Base-by-base conservation (phyloP, 2,113 vertebrate species). In the Phaethornis superciliosus region DNA sequence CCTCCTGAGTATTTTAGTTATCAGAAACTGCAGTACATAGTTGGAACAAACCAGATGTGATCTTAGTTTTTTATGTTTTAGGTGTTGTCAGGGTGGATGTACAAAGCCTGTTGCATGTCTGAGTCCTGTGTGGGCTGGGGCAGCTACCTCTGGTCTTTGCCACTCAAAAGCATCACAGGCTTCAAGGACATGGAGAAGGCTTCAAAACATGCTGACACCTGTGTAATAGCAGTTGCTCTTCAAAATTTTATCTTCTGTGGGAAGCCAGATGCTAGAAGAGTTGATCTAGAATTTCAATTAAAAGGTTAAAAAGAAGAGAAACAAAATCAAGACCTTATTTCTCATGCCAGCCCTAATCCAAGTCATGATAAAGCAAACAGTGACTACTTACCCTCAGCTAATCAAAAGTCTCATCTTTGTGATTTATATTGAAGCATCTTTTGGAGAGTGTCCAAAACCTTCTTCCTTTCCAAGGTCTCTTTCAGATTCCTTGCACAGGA, bases 401-500 rank as follows among this genome's bases (percentile, higher is more conserved):
- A 93, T 78, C 64, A 75, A 55, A 68, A 59, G 72, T 15, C 42
- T 92, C 51, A 42, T 82, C 71, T 46, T 59, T 70, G 68, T 70
- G 90, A 82, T 47, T 92, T 33, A 21, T 52, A 47, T 63, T 67
- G 55, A 83, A 83, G 33, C 67, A 26, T 59, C 56, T 23, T 83
- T 77, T 94, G 92, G 88, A 90, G 76, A 40, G 21, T 44, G 19
- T 90, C 80, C 90, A 92, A 88, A 96, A 27, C 68, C 26, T 2
- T 0, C 42, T 85, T 96, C 47, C 11, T 90, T 26, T 81, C 60
- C 72, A 37, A 75, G 76, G 44, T 59, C 21, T 88, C 52, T 58
- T 40, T 33, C 74, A 85, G 83, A n/a, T 86, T 81, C 54, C 37
- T n/a, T 85, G 27, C 26, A 20, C 42, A 67, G 85, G 85, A 90